These are phyloP conservation scores for Brevimyrus niger DNA, from an alignment of 2,113 vertebrate genomes.

Conservation along the genomic window DNA sequence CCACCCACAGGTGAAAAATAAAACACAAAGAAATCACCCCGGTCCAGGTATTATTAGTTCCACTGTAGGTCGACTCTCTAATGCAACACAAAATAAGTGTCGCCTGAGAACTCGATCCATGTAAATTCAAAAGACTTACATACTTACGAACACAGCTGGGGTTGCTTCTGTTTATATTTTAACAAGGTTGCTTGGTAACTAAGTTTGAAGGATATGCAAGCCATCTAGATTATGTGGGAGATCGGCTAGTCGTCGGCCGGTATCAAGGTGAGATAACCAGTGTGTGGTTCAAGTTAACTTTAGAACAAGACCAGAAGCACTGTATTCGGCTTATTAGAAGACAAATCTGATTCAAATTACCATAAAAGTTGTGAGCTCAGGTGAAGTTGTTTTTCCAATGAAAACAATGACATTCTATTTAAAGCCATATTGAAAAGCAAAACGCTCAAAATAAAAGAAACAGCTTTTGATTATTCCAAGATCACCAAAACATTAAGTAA, in stretches of 20 bases:
- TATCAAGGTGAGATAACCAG: background rate
- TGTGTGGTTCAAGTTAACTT: background rate
- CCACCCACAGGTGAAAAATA: background rate
- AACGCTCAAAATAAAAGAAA: background rate
- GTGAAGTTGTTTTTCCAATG: background rate
- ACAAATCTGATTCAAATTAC: slow-evolving; percentile 1
- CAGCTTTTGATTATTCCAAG: background rate
- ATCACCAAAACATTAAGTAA: background rate
- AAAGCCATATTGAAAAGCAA: background rate
- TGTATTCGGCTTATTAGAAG: background rate
- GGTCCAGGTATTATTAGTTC: background rate
- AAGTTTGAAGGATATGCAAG: background rate
- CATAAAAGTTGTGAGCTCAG: background rate
- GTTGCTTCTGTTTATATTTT: background rate
- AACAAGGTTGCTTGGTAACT: background rate
- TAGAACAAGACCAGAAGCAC: background rate
- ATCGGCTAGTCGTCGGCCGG: background rate
- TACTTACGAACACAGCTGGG: background rate
- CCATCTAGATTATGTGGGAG: background rate
- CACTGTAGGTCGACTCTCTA: background rate
- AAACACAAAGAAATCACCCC: background rate
- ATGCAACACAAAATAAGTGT: background rate
- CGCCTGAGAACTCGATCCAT: background rate
- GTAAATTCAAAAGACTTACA: background rate
- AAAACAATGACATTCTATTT: background rate